Percentiles rank a stretch among this genome's conserved stretches.
Conservation (phyloP, 2,113 vertebrate species). For the Acrocephalus kingi region DNA sequence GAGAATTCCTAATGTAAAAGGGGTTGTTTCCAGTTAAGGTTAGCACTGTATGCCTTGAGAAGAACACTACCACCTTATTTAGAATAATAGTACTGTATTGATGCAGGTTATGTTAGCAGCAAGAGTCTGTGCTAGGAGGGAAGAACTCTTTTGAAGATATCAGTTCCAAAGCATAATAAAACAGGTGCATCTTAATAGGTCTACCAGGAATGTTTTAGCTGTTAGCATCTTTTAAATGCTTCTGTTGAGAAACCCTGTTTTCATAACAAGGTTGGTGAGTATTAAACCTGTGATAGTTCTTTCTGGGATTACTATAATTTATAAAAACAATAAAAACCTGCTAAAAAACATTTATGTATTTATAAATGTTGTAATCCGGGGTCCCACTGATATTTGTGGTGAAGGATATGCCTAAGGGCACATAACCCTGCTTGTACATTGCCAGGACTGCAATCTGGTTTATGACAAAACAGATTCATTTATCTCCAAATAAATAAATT, state of each 20-base stretch:
- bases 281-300: conserved; percentile 79
- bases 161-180: conserved; percentile 72
- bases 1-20: conserved; percentile 8
- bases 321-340: conserved; percentile 83
- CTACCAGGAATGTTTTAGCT: conserved; percentile 78
- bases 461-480: conserved; percentile 95
- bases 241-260: conserved; percentile 79
- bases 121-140: conserved; percentile 2
- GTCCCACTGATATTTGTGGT: conserved; percentile 90
- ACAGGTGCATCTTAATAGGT: conserved; percentile 81
- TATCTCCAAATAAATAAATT: conserved; percentile 97
- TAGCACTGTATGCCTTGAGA: neutral
- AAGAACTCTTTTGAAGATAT: conserved; percentile 54
- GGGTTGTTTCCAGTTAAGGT: neutral
- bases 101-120: conserved; percentile 28
- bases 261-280: conserved; percentile 80
- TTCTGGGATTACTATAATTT: conserved; percentile 78
- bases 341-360: conserved; percentile 93
- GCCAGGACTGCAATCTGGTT: conserved; percentile 89
- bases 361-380: conserved; percentile 88
- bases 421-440: conserved; percentile 79
- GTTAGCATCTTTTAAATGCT: conserved; percentile 79
- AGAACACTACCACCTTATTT: neutral
- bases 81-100: conserved; percentile 13
- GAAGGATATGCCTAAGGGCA: conserved; percentile 88